Base-by-base conservation (phyloP, 1,140 invertebrate genomes). In the Chlorops oryzae region DNA sequence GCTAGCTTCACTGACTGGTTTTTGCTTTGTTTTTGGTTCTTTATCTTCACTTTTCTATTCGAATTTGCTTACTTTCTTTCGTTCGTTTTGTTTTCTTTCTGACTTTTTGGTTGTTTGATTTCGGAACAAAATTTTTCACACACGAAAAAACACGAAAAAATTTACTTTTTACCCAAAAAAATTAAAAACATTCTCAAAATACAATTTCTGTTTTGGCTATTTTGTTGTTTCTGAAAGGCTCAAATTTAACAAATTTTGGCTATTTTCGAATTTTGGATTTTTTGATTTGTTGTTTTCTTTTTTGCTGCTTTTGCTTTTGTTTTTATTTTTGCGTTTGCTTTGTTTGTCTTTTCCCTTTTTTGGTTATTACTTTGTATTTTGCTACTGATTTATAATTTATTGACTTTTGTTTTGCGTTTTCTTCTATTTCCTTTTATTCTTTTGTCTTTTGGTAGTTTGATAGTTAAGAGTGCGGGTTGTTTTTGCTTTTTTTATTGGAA, bases 21-120 rank as follows among this genome's bases (percentile, higher is more conserved):
- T n/a, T 38, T 38, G 18, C n/a, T 15, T 41, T 9, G 5, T 41
- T 18, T 22, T 41, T 6, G 39, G 52, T 57, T 46, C 43, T 32
- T 32, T 59, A 34, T 62, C 40, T 63, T 61, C 59, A 61, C 63
- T 66, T 59, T 41, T n/a, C n/a, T n/a, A n/a, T n/a, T n/a, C n/a
- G n/a, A n/a, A n/a, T n/a, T n/a, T n/a, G n/a, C n/a, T n/a, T 42
- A 12, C 9, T 34, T 34, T 34, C 18, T 45, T 21, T 21, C 25
- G 34, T 28, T 45, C 42, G 45, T 37, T 28, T 47, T 47, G 24
- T 28, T 51, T n/a, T n/a, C n/a, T n/a, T n/a, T n/a, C n/a, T n/a
- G n/a, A n/a, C n/a, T n/a, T 45, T 21, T 21, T 32, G 34, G 25
- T 45, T 28, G 45, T 37, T 28, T 47, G 34, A 34, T 28, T 51